A percentile compares a stretch with the other conserved stretches of the same genome.
These are phyloP conservation scores for Phorcus lineatus DNA, from an alignment of 2,888 invertebrate genomes.

Conservation along the genomic window DNA sequence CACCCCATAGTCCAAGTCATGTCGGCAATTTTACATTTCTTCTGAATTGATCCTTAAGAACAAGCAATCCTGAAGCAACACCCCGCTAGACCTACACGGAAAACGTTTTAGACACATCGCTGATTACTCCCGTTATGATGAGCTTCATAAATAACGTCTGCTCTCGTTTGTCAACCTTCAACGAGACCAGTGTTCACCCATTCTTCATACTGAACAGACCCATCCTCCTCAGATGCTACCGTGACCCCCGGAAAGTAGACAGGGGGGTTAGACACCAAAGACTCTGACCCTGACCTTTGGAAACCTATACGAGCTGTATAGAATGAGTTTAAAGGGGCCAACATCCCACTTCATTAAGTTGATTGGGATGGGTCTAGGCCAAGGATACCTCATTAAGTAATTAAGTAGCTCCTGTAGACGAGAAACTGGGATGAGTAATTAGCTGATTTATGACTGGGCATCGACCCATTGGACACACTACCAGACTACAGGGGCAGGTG, in stretches of 20 bases:
- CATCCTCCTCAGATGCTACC: no score
- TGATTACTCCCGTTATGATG: conserved; percentile 3
- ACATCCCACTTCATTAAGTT: not conserved
- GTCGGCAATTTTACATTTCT: conserved; percentile 10
- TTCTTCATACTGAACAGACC: no score
- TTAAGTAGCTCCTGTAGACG: not conserved
- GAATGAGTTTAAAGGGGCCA: not conserved
- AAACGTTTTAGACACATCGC: conserved; percentile 16
- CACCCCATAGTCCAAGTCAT: not conserved
- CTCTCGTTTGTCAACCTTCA: not conserved
- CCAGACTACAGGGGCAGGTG: no score
- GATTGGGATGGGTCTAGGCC: not conserved
- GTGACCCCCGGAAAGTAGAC: no score
- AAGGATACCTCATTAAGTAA: conserved; percentile 1
- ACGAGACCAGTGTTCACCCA: no score
- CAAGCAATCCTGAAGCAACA: not conserved
- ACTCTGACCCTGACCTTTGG: no score
- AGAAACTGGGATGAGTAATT: not conserved
- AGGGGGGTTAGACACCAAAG: no score
- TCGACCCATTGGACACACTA: not conserved
- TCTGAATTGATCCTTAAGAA: not conserved
- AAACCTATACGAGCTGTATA: no score
- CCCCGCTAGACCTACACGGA: conserved; percentile 9
- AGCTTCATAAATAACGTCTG: conserved; percentile 5
- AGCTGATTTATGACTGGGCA: not conserved